Evolutionary conservation across 2,797 vertebrate species (phyloP).

Genomic region (Tympanoctomys barrerae): DNA sequence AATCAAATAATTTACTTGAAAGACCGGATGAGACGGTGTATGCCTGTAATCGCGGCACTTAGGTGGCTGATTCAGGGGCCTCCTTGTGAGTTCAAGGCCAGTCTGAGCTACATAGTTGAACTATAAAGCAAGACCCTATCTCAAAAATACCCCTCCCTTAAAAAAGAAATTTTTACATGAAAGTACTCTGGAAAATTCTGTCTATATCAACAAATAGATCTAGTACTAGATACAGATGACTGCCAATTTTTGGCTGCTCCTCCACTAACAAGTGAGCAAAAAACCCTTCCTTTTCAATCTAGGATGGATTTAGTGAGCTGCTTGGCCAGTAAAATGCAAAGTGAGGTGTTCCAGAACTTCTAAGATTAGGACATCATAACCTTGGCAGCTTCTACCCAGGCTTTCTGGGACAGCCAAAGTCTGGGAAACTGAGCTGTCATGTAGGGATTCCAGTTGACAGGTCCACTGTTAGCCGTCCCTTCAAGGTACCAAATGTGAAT

Average conservation of each 20-base stretch:
- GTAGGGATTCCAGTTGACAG: not conserved
- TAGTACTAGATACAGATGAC: not conserved
- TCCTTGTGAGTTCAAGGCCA: not conserved
- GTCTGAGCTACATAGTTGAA: not conserved
- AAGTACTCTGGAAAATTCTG: not conserved
- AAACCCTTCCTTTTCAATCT: not conserved
- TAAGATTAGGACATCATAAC: not conserved
- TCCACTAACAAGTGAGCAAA: not conserved
- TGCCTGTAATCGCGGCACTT: not conserved
- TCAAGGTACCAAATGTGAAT: not conserved
- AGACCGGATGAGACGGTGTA: not conserved
- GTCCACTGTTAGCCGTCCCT: not conserved
- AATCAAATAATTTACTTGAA: not conserved
- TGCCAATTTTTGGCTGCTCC: not conserved
- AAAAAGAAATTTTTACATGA: not conserved
- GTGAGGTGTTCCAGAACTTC: not conserved
- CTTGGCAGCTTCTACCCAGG: not conserved
- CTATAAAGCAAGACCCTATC: not conserved
- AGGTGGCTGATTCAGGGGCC: not conserved
- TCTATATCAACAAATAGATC: not conserved
- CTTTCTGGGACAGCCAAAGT: not conserved
- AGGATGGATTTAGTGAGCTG: not conserved
- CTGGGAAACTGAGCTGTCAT: not conserved
- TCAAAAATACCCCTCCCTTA: not conserved
- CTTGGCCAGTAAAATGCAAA: not conserved